Evolutionary conservation across 2,113 vertebrate species (phyloP), one percentile per base, ranked within the genome.

Genomic region (Callipepla squamata): DNA sequence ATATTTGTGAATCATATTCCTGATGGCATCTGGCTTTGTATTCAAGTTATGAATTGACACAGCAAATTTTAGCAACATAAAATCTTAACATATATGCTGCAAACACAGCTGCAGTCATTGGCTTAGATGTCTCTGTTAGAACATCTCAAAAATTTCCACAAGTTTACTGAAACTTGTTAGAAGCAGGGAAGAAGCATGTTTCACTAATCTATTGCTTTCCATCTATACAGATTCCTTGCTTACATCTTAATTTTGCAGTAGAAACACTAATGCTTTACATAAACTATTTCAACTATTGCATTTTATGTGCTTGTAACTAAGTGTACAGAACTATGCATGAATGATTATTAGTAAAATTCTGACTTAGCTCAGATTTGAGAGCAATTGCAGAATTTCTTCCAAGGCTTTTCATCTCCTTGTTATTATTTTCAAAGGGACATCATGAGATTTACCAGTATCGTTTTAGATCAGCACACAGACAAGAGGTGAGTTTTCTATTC

Each of bases 401-500:
- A 78, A 81, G 55, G 19, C 19, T 85, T 80, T 50, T 87, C 15
- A 70, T 87, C 17, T 23, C 84, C 36, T 11, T 94, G 85, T 92
- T 93, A 34, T 95, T 7, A 11, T 94, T 94, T 89, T 93, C 83
- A 61, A 93, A 96, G 94, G 73, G 11, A 13, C 28, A 22, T 34
- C 30, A 38, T 69, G 93, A 96, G 83, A 92, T 94, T 80, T 97
- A 96, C 51, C 42, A 69, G 32, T 91, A 93, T 48, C 92, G 48
- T 53, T 97, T 97, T 85, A 96, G 4, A 65, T 95, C 87, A 50
- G 86, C 92, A 0, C 72, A 90, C 15, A 84, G 30, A 55, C 74
- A 92, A 77, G 94, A 96, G 91, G 94, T 95, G 68, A 87, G 94
- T 67, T 51, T 87, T 90, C 73, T 80, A 92, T 93, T 40, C 23